Percentiles rank a stretch among this genome's conserved stretches.
phyloP scores from a whole-genome alignment of 2,797 vertebrate species.

The Onychomys leucogaster region DNA sequence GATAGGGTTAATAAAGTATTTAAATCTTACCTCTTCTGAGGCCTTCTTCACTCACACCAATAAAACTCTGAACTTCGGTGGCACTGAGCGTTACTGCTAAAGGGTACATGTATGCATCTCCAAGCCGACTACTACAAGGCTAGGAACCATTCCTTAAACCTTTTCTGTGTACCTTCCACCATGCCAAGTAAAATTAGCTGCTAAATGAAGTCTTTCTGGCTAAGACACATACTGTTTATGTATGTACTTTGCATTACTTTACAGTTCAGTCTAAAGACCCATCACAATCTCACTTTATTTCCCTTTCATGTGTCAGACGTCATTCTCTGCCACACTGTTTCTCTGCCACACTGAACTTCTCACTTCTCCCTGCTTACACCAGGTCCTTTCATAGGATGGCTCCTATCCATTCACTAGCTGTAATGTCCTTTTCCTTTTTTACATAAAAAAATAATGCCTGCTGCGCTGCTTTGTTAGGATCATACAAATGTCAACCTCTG shows the following conservation, averaged over 20 bases:
- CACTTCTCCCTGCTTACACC: not conserved
- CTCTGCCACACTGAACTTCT: not conserved
- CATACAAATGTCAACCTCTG: constrained; percentile 64
- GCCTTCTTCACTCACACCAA: constrained; percentile 48
- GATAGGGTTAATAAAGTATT: constrained; percentile 57
- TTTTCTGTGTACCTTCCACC: constrained; percentile 46
- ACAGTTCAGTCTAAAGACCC: constrained; percentile 46
- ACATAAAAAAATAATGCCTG: constrained; percentile 51
- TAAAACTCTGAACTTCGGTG: constrained; percentile 47
- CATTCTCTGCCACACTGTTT: constrained; percentile 37
- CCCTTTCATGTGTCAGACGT: constrained; percentile 16
- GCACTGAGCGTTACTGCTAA: constrained; percentile 42
- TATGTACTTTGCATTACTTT: constrained; percentile 38
- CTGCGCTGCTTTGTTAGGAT: constrained; percentile 31
- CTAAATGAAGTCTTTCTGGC: constrained; percentile 54
- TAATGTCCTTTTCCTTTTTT: not conserved
- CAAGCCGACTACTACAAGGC: constrained; percentile 37
- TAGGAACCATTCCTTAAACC: constrained; percentile 62
- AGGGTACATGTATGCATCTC: constrained; percentile 14
- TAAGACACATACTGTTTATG: constrained; percentile 47
- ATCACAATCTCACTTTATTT: constrained; percentile 24
- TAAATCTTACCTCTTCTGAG: constrained; percentile 71
- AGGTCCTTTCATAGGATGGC: constrained; percentile 16
- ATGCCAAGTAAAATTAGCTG: constrained; percentile 20
- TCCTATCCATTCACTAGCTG: constrained; percentile 22